A percentile compares a stretch with the other conserved stretches of the same genome.
Conservation (phyloP, 2,888 invertebrate genomes). For the Lymantria monacha region DNA sequence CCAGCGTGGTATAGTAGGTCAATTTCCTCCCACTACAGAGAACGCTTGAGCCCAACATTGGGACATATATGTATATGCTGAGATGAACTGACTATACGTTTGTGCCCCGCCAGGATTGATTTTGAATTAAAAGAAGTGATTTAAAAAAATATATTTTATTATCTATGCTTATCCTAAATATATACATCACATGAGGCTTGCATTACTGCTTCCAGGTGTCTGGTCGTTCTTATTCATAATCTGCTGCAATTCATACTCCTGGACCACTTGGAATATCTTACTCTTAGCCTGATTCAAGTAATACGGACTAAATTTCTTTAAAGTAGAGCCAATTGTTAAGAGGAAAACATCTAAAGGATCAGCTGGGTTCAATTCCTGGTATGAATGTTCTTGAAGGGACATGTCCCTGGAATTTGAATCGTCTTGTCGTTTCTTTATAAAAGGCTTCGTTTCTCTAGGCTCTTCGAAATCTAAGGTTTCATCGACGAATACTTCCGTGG, state of each 20-base stretch:
- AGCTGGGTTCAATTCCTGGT: slow-evolving; percentile 50
- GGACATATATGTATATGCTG: too few species aligned
- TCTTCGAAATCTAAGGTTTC: slow-evolving; percentile 44
- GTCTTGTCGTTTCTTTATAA: slow-evolving; percentile 34
- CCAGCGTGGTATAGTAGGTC: too few species aligned
- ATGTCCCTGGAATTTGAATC: slow-evolving; percentile 19
- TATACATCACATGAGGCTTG: background rate
- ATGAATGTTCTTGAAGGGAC: slow-evolving; percentile 21
- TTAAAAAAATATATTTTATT: too few species aligned
- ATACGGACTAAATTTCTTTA: slow-evolving; percentile 64
- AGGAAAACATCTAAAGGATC: slow-evolving; percentile 68
- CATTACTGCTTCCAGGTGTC: slow-evolving; percentile 23
- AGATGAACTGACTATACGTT: too few species aligned
- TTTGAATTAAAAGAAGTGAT: too few species aligned
- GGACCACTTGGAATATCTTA: slow-evolving; percentile 73
- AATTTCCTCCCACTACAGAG: too few species aligned
- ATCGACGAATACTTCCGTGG: slow-evolving; percentile 45
- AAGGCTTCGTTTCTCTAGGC: slow-evolving; percentile 47
- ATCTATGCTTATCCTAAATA: too few species aligned
- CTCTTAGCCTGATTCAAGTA: slow-evolving; percentile 72
- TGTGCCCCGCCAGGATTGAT: too few species aligned
- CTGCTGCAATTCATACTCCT: slow-evolving; percentile 70
- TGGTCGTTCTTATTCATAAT: slow-evolving; percentile 53
- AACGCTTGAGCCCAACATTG: too few species aligned
- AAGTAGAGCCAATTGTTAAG: slow-evolving; percentile 61